These are phyloP conservation scores for Ceraclea dissimilis DNA, from an alignment of 2,888 invertebrate species.

Conservation along the genomic window DNA sequence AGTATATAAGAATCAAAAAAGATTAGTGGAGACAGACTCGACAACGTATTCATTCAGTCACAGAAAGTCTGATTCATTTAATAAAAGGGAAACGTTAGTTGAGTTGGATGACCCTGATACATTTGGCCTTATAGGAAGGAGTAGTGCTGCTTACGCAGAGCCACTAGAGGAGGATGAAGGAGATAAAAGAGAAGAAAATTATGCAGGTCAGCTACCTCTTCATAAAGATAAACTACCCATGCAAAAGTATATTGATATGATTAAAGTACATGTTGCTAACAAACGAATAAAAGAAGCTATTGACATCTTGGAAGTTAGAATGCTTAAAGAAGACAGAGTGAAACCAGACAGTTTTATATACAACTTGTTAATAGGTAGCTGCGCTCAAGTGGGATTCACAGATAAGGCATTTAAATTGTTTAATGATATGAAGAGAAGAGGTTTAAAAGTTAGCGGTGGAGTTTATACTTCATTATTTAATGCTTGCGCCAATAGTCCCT, in stretches of 20 bases:
- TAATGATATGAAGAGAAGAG: slow-evolving; percentile 73
- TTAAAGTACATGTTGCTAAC: slow-evolving; percentile 57
- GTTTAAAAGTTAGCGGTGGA: slow-evolving; percentile 57
- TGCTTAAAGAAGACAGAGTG: slow-evolving; percentile 69
- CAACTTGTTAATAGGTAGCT: slow-evolving; percentile 74
- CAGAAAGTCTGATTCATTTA: too few relatives aligned
- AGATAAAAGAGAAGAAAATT: slow-evolving; percentile 54
- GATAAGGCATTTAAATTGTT: slow-evolving; percentile 79
- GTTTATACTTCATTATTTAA: slow-evolving; percentile 83
- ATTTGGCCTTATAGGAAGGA: slow-evolving; percentile 46
- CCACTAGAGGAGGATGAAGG: slow-evolving; percentile 44
- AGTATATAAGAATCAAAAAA: too few relatives aligned
- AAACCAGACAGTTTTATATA: slow-evolving; percentile 75
- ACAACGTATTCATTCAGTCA: too few relatives aligned
- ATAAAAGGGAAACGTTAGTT: neutral
- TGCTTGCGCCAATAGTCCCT: slow-evolving; percentile 77
- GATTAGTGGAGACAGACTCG: too few relatives aligned
- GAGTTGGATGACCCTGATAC: slow-evolving; percentile 46
- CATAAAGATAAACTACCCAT: slow-evolving; percentile 46
- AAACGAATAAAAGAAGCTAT: slow-evolving; percentile 70
- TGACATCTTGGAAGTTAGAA: slow-evolving; percentile 66
- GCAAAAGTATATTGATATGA: slow-evolving; percentile 62
- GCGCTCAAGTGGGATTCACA: slow-evolving; percentile 76
- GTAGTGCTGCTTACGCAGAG: slow-evolving; percentile 28
- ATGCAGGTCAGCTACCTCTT: slow-evolving; percentile 45